Evolutionary conservation across 2,888 invertebrate genomes (phyloP).

Genomic region (Dugesia japonica): DNA sequence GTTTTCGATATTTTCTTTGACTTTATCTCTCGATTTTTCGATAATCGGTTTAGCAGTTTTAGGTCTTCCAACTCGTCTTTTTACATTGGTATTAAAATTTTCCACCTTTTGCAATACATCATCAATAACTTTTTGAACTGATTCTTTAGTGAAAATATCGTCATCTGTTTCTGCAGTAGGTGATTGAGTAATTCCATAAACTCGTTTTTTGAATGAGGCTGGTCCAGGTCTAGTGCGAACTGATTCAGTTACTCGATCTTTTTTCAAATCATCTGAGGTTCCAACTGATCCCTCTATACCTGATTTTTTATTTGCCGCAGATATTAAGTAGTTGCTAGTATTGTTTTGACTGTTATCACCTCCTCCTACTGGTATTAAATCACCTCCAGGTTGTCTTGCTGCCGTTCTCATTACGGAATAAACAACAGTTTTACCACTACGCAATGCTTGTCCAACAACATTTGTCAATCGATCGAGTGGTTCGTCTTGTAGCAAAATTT

Average conservation of each 20-base stretch:
- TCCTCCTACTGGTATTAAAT: constrained; percentile 30
- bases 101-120: not conserved
- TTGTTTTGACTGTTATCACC: not conserved
- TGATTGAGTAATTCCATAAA: not conserved
- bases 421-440: constrained; percentile 28
- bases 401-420: constrained; percentile 32
- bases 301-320: not conserved
- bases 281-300: not conserved
- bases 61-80: not conserved
- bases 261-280: not conserved
- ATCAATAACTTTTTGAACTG: not conserved
- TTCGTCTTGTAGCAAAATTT: constrained; percentile 20
- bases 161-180: not conserved
- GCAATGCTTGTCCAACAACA: constrained; percentile 32
- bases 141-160: not conserved
- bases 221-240: not conserved
- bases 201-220: not conserved
- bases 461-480: constrained; percentile 24
- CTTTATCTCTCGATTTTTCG: not conserved
- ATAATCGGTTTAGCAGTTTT: not conserved
- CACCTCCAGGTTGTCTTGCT: constrained; percentile 28
- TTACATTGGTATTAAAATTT: not conserved
- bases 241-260: not conserved
- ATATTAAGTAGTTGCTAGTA: not conserved
- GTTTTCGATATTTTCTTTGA: not conserved